Evolutionary conservation across 2,797 vertebrate species (phyloP), one percentile per base, ranked within the genome.

Genomic region (Pangasius larnaudii): DNA sequence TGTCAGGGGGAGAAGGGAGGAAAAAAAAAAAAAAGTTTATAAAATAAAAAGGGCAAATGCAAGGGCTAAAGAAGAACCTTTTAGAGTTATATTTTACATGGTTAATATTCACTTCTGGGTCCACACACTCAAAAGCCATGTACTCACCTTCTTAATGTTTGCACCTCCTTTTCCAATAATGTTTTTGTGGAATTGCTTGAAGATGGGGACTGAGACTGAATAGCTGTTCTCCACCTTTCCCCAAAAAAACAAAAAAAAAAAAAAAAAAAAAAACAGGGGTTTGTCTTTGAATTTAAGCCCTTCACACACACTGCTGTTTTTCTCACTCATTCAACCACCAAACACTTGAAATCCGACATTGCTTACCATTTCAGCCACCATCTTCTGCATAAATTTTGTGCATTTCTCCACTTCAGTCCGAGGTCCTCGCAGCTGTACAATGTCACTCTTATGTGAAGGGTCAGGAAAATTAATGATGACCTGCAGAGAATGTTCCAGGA

Each of bases 111-210:
- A 19, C 63, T 46, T 81, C 33, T 53, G 1, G 6, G 8, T 59
- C 6, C 16, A 67, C 19, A 78, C 22, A 19, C 24, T 16, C 30
- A 65, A 80, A 33, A 53, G 19, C 0, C 0, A 75, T 3, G 8
- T 0, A 46, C 86, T 83, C 90, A 99, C 99, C 97, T 99, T 99
- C 92, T 99, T 99, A 88, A 99, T 99, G 92, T 99, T 99, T 72
- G 98, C 97, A 24, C 98, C 99, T 93, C 99, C 99, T 96, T 99
- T 99, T 84, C 99, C 99, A 94, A 99, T 99, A 86, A 99, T 99
- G 94, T 99, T 99, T 95, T 99, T 99, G 94, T 99, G 99, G 92
- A 99, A 99, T 91, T 99, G 98, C 93, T 99, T 99, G 94, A 99
- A 99, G 95, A 99, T 99, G 13, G 99, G 99, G 71, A 99, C 98